These are phyloP conservation scores for Lepidochitona cinerea DNA, from an alignment of 2,888 invertebrate genomes.

Conservation along the genomic window DNA sequence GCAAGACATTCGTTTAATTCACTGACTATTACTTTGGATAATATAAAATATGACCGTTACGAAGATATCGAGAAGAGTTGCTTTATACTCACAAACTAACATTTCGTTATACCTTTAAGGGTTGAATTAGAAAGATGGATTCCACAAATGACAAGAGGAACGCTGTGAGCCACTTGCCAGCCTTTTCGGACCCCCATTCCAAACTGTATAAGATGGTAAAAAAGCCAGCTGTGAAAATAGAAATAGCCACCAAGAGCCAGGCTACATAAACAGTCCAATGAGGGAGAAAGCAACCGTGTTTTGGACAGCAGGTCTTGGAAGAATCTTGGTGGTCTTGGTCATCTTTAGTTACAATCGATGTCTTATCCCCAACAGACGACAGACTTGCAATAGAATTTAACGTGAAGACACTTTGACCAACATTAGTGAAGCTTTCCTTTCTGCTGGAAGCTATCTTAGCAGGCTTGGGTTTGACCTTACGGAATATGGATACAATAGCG, in stretches of 20 bases:
- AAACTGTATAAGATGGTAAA: conserved; percentile 54
- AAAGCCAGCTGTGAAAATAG: conserved; percentile 37
- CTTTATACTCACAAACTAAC: too few species aligned
- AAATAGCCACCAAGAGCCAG: conserved; percentile 43
- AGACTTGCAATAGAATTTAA: background rate
- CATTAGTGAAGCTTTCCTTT: background rate
- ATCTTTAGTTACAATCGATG: background rate
- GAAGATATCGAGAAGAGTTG: too few species aligned
- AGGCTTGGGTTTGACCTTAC: conserved; percentile 29
- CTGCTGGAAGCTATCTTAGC: conserved; percentile 12
- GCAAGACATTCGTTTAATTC: too few species aligned
- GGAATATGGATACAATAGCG: conserved; percentile 41
- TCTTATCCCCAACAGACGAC: background rate
- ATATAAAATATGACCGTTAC: too few species aligned
- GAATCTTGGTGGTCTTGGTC: background rate
- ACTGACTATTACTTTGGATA: too few species aligned
- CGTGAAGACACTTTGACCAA: background rate
- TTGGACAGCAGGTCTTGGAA: background rate
- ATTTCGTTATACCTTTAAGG: conserved; percentile 46
- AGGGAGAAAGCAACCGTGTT: conserved; percentile 31
- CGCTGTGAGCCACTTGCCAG: conserved; percentile 51
- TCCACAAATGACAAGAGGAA: conserved; percentile 53
- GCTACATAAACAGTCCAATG: conserved; percentile 47
- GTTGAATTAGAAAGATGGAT: conserved; percentile 56
- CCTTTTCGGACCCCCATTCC: conserved; percentile 54